Percentiles rank a stretch among this genome's conserved stretches.
Evolutionary conservation across 2,888 invertebrate genomes (phyloP).

Genomic region (Siphonodentalium dalli): DNA sequence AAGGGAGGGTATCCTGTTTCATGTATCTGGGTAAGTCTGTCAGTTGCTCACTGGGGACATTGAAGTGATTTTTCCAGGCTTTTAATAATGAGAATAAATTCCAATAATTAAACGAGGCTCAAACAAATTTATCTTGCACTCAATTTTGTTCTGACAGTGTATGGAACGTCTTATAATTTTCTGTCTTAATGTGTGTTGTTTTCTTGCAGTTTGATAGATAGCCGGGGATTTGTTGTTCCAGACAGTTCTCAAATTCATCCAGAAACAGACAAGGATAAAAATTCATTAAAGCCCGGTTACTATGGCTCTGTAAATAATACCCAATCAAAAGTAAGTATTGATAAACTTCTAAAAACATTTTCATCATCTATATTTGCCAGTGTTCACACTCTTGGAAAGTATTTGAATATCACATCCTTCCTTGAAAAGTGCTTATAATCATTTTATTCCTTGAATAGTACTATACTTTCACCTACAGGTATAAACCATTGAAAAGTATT

Average conservation of each 20-base stretch:
- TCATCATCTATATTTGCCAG: background rate
- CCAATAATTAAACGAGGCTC: no score
- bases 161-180: background rate
- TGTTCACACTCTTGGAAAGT: slow-evolving; percentile 18
- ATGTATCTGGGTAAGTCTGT: no score
- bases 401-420: background rate
- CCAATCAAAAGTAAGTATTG: slow-evolving; percentile 34
- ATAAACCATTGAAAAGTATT: no score
- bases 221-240: slow-evolving; percentile 54
- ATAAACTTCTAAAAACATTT: background rate
- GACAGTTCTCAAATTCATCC: slow-evolving; percentile 46
- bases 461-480: no score
- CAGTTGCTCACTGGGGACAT: no score
- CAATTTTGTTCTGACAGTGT: background rate
- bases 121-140: no score
- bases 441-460: no score
- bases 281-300: slow-evolving; percentile 56
- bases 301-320: slow-evolving; percentile 59
- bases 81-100: no score
- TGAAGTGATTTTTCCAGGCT: no score
- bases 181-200: background rate
- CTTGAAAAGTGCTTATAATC: background rate
- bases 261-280: slow-evolving; percentile 41
- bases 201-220: slow-evolving; percentile 52
- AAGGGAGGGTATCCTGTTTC: no score